These are phyloP conservation scores for Cnemophilus loriae DNA, from an alignment of 2,113 vertebrate genomes.

Conservation along the genomic window DNA sequence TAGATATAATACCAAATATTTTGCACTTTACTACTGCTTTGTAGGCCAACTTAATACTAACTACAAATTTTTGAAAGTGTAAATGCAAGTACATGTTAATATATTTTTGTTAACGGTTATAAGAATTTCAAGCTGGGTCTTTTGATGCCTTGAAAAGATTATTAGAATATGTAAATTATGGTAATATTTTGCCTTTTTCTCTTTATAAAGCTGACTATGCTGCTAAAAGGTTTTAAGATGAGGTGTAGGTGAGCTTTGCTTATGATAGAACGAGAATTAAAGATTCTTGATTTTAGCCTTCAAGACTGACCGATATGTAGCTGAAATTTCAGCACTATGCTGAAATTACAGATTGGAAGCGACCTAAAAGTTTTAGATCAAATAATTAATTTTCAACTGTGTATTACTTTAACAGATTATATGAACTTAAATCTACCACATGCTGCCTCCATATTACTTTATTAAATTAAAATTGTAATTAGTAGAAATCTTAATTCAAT, in stretches of 20 bases:
- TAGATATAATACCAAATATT: constrained; percentile 47
- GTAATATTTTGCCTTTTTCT: constrained; percentile 59
- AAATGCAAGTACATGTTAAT: constrained; percentile 74
- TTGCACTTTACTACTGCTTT: constrained; percentile 53
- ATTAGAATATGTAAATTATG: constrained; percentile 72
- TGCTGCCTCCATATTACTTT: constrained; percentile 62
- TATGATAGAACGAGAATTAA: constrained; percentile 23
- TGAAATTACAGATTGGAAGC: constrained; percentile 33
- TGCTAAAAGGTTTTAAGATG: constrained; percentile 63
- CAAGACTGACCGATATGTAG: constrained; percentile 6
- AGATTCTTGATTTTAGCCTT: constrained; percentile 46
- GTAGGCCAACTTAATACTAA: constrained; percentile 33
- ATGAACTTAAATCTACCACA: constrained; percentile 57
- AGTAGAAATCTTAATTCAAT: constrained; percentile 34
- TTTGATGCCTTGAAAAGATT: constrained; percentile 63
- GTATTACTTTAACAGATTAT: constrained; percentile 50
- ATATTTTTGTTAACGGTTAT: constrained; percentile 63
- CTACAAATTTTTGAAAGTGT: constrained; percentile 54
- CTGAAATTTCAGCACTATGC: too few relatives aligned
- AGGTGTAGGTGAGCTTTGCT: constrained; percentile 53
- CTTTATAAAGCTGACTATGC: constrained; percentile 66
- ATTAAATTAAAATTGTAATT: constrained; percentile 62
- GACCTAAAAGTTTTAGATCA: constrained; percentile 30
- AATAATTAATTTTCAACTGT: constrained; percentile 45
- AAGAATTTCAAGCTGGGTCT: constrained; percentile 47